phyloP scores from a whole-genome alignment of 2,113 vertebrate species.

The Zeus faber region DNA sequence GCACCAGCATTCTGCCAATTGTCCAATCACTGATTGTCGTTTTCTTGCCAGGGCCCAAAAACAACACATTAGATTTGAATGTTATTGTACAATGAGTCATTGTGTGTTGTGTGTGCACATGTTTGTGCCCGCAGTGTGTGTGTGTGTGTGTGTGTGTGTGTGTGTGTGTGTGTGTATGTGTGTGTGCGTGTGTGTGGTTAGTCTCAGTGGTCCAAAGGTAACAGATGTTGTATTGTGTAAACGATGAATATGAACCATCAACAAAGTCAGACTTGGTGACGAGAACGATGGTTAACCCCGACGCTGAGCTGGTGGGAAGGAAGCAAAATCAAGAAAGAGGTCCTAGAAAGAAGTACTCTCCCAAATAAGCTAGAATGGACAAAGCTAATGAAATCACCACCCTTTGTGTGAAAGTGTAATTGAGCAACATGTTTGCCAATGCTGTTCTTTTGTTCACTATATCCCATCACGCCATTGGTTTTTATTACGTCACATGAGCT shows the following conservation, averaged over 20 bases:
- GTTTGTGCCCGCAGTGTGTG: slow-evolving; percentile 21
- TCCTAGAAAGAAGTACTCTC: slow-evolving; percentile 1
- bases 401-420: neutral
- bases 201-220: slow-evolving; percentile 20
- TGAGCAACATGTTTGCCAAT: neutral
- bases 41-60: slow-evolving; percentile 30
- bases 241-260: slow-evolving; percentile 49
- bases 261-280: slow-evolving; percentile 30
- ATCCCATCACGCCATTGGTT: neutral
- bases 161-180: slow-evolving; percentile 12
- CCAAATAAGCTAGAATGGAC: slow-evolving; percentile 8
- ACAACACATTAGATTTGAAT: slow-evolving; percentile 11
- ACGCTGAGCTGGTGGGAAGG: neutral
- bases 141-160: slow-evolving; percentile 16
- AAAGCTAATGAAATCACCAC: neutral
- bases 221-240: slow-evolving; percentile 57
- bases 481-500: too few species aligned
- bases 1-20: slow-evolving; percentile 36
- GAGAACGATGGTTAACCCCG: slow-evolving; percentile 1
- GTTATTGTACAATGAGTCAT: slow-evolving; percentile 8
- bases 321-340: slow-evolving; percentile 7
- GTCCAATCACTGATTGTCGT: slow-evolving; percentile 24
- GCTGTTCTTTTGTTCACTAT: neutral
- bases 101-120: slow-evolving; percentile 17
- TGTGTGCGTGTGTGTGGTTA: neutral